Conservation (phyloP, 2,113 vertebrate genomes). For the Tychaedon coryphoeus region DNA sequence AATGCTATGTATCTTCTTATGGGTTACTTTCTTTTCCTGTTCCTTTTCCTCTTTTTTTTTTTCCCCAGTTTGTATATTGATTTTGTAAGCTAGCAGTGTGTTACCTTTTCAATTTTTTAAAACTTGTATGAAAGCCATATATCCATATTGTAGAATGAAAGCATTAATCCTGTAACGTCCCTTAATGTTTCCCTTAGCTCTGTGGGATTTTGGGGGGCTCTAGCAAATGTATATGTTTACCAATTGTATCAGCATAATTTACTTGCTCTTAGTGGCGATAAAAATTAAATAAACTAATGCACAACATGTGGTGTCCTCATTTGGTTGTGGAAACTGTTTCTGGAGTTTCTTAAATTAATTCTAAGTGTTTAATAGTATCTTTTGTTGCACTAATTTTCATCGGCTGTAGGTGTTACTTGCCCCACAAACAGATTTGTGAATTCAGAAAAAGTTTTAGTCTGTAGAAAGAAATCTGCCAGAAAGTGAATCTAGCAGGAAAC, state of each 20-base stretch:
- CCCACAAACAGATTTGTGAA: neutral
- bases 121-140: slow-evolving; percentile 57
- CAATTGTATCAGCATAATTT: slow-evolving; percentile 25
- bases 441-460: neutral
- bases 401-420: neutral
- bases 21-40: slow-evolving; percentile 1
- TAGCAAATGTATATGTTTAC: slow-evolving; percentile 20
- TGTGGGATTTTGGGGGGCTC: slow-evolving; percentile 14
- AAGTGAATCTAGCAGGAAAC: neutral
- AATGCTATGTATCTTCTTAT: slow-evolving; percentile 31
- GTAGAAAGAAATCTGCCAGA: neutral
- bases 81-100: slow-evolving; percentile 52
- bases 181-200: slow-evolving; percentile 46
- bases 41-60: neutral
- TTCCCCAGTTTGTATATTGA: slow-evolving; percentile 38
- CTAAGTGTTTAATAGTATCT: neutral
- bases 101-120: slow-evolving; percentile 53
- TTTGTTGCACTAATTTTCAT: neutral
- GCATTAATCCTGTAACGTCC: slow-evolving; percentile 53
- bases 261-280: slow-evolving; percentile 45
- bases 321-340: neutral
- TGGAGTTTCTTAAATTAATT: neutral
- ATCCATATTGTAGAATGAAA: slow-evolving; percentile 40
- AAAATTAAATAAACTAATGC: slow-evolving; percentile 61
- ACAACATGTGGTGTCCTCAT: neutral